A percentile compares a stretch with the other conserved stretches of the same genome.
phyloP scores from a whole-genome alignment of 2,888 invertebrate species.

The Mesorhabditis spiculigera region DNA sequence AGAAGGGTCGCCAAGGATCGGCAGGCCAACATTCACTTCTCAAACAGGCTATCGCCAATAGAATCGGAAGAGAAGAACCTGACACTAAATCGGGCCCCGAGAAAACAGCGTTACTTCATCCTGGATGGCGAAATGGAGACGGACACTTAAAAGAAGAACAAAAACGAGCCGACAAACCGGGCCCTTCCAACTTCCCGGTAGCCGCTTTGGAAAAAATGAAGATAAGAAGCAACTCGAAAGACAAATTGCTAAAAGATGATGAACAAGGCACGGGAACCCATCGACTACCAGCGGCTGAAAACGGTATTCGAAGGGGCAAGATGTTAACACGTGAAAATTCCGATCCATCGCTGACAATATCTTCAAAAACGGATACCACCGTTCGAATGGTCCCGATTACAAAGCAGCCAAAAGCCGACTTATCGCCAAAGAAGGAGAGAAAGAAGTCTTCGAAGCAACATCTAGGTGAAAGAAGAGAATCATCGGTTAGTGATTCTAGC shows the following conservation, averaged over 20 bases:
- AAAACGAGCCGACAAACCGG: neutral
- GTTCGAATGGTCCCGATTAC: neutral
- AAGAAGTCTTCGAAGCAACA: constrained; percentile 9
- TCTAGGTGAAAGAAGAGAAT: constrained; percentile 38
- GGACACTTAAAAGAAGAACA: constrained; percentile 24
- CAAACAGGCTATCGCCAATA: constrained; percentile 54
- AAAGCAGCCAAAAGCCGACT: neutral
- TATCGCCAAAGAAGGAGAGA: neutral
- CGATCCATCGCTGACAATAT: neutral
- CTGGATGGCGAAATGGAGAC: constrained; percentile 53
- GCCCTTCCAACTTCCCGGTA: no score
- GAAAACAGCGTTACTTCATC: constrained; percentile 13
- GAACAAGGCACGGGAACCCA: constrained; percentile 13
- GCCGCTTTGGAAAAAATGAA: neutral
- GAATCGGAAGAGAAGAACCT: constrained; percentile 19
- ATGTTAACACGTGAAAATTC: neutral
- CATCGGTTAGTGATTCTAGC: constrained; percentile 37
- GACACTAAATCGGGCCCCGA: neutral
- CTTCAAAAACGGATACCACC: neutral
- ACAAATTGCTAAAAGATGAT: constrained; percentile 22
- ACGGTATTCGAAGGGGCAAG: neutral
- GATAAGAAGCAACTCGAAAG: constrained; percentile 11
- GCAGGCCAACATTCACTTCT: constrained; percentile 36
- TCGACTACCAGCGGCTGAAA: no score
- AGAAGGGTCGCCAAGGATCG: constrained; percentile 9